phyloP scores from a whole-genome alignment of 1,140 invertebrate genomes.

The Drosophila elegans region DNA sequence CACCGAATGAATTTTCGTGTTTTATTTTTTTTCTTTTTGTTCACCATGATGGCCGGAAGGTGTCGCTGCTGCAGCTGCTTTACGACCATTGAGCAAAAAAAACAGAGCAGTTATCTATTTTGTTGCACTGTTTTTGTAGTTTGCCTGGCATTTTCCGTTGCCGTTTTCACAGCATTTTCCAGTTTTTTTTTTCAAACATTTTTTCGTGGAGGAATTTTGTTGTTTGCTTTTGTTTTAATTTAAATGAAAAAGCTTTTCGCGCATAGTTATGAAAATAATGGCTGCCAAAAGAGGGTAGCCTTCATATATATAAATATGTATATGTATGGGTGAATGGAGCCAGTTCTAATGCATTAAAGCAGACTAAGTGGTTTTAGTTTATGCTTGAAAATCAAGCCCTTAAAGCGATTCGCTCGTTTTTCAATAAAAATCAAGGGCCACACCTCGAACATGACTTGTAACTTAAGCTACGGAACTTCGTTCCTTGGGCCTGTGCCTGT shows the following conservation, averaged over 20 bases:
- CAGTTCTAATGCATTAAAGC: slow-evolving; percentile 50
- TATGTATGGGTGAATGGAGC: background rate
- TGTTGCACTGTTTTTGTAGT: slow-evolving; percentile 48
- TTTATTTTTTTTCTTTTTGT: slow-evolving; percentile 31
- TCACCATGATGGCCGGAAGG: slow-evolving; percentile 63
- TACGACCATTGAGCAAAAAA: slow-evolving; percentile 60
- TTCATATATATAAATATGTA: background rate
- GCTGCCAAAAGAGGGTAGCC: slow-evolving; percentile 18
- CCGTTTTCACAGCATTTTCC: slow-evolving; percentile 71
- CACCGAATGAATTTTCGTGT: slow-evolving; percentile 49
- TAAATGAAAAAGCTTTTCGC: slow-evolving; percentile 82
- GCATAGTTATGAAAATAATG: slow-evolving; percentile 80
- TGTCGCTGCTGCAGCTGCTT: slow-evolving; percentile 77
- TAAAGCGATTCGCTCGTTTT: slow-evolving; percentile 32
- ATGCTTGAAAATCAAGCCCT: slow-evolving; percentile 18
- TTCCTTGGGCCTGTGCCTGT: slow-evolving; percentile 43
- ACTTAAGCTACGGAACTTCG: slow-evolving; percentile 67
- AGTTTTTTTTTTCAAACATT: slow-evolving; percentile 27
- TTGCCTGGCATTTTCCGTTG: slow-evolving; percentile 66
- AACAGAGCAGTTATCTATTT: slow-evolving; percentile 60
- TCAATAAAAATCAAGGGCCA: slow-evolving; percentile 36
- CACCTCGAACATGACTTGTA: slow-evolving; percentile 76
- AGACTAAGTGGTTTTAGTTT: slow-evolving; percentile 39
- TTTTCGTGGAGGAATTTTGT: slow-evolving; percentile 35
- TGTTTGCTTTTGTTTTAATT: slow-evolving; percentile 59